Percentiles rank a stretch among this genome's conserved stretches.
Evolutionary conservation across 2,797 vertebrate species (phyloP).

Genomic region (Myiotriccus ornatus): DNA sequence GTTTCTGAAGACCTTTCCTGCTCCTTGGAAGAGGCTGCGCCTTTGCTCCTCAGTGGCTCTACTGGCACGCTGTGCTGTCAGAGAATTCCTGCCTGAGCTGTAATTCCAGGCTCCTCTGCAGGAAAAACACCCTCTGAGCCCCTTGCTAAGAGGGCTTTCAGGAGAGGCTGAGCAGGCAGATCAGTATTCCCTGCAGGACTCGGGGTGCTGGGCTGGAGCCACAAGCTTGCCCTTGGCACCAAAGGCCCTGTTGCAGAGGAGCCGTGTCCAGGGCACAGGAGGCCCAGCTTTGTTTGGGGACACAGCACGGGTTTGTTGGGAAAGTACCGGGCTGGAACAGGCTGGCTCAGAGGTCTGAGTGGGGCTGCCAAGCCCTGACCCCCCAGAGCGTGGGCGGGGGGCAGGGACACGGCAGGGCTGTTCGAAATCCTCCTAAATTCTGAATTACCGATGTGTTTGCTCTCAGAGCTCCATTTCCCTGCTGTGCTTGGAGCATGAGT

Average conservation of each 20-base stretch:
- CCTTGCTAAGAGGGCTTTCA: neutral
- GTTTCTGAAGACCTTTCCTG: neutral
- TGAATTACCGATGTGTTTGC: accelerated
- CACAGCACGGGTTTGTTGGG: constrained; percentile 48
- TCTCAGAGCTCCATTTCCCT: neutral
- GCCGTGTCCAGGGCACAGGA: neutral
- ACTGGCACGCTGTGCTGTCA: neutral
- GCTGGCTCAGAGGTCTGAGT: neutral
- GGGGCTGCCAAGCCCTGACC: neutral
- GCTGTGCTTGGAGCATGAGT: neutral
- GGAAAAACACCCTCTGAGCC: neutral
- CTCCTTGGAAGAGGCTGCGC: neutral
- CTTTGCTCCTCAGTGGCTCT: neutral
- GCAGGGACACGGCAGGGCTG: neutral
- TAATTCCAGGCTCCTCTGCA: neutral
- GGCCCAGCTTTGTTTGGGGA: constrained; percentile 33
- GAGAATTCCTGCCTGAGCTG: neutral
- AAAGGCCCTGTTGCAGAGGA: neutral
- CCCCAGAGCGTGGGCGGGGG: neutral
- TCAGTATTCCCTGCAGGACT: constrained; percentile 9
- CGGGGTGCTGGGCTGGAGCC: neutral
- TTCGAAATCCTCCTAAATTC: neutral
- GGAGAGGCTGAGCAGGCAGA: neutral
- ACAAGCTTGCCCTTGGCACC: neutral
- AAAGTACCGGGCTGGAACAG: constrained; percentile 16